phyloP scores from a whole-genome alignment of 2,888 invertebrate genomes.

The Himalopsyche japonica region DNA sequence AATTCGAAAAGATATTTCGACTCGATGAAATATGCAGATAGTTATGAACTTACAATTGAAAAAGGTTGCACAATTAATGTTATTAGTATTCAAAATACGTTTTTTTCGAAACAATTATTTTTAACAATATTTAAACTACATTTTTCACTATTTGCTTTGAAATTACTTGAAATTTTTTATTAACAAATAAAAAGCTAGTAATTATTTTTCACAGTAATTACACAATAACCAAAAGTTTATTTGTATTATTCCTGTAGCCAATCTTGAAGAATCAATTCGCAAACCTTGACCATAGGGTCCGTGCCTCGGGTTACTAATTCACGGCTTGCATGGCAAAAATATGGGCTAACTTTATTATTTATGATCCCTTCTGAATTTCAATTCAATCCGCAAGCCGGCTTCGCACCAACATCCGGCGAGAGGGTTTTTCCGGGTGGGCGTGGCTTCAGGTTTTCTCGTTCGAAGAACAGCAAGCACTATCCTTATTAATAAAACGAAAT shows the following conservation, averaged over 20 bases:
- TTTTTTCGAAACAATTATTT: too few species aligned
- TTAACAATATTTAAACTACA: too few species aligned
- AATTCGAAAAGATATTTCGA: too few species aligned
- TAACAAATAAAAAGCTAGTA: too few species aligned
- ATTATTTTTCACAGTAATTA: too few species aligned
- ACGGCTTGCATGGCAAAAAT: slow-evolving; percentile 3
- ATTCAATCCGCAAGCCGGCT: neutral
- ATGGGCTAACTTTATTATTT: slow-evolving; percentile 4
- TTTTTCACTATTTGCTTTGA: too few species aligned
- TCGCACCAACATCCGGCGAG: neutral
- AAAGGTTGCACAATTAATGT: too few species aligned
- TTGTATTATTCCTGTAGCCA: neutral
- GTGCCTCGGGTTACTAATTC: neutral
- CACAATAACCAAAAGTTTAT: neutral
- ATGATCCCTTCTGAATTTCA: neutral
- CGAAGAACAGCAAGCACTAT: neutral
- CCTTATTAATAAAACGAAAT: neutral
- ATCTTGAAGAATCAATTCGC: neutral
- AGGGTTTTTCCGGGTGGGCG: neutral
- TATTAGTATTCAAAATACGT: too few species aligned
- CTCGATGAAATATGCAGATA: too few species aligned
- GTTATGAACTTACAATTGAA: too few species aligned
- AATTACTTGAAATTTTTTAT: too few species aligned
- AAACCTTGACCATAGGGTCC: neutral
- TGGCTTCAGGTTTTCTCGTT: neutral